These are phyloP conservation scores for Otus sunia DNA, from an alignment of 2,113 vertebrate genomes.

Conservation along the genomic window DNA sequence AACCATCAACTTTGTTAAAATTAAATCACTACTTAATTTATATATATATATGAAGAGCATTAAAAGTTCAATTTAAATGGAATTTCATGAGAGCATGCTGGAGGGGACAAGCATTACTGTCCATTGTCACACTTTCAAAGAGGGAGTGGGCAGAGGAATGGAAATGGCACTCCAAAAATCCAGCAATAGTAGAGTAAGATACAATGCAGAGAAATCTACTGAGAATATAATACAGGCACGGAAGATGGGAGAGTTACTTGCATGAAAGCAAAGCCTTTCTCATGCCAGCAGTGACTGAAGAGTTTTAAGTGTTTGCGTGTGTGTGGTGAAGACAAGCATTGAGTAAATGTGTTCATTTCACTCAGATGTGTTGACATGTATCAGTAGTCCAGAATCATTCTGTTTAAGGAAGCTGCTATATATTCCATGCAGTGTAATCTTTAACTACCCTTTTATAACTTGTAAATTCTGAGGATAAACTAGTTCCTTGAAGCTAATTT, in stretches of 20 bases:
- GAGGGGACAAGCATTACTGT: background rate
- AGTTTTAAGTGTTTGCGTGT: background rate
- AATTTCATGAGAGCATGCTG: background rate
- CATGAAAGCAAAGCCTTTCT: background rate
- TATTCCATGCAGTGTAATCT: background rate
- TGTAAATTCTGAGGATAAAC: background rate
- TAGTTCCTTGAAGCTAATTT: background rate
- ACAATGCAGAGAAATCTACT: background rate
- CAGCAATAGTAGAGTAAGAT: background rate
- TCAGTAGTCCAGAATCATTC: background rate
- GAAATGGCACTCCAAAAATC: background rate
- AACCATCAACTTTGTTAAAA: background rate
- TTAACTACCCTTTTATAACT: background rate
- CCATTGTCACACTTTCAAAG: background rate
- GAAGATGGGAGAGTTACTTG: background rate
- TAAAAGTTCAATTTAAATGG: background rate
- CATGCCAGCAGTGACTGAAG: background rate
- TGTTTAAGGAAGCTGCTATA: background rate
- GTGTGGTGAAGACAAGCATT: background rate
- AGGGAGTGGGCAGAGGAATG: background rate
- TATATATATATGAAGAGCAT: background rate
- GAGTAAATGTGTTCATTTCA: background rate
- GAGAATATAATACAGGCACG: background rate
- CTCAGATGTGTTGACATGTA: background rate
- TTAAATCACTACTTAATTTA: background rate